These are phyloP conservation scores for Machimus atricapillus DNA, from an alignment of 2,888 invertebrate species.

Conservation along the genomic window DNA sequence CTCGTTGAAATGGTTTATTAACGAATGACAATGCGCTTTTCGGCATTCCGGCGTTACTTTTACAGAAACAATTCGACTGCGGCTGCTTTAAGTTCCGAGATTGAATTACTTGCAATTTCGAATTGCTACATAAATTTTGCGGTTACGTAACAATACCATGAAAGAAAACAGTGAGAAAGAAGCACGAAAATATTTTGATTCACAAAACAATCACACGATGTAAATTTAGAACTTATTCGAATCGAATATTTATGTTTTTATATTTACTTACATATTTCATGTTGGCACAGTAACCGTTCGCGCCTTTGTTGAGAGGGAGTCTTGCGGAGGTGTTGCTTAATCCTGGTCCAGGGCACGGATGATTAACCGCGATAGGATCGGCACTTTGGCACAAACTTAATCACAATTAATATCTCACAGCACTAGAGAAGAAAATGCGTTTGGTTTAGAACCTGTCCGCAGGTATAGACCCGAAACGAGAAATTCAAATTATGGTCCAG, in stretches of 20 bases:
- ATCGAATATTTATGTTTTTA: background rate
- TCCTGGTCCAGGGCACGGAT: background rate
- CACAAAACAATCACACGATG: background rate
- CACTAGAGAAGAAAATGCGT: background rate
- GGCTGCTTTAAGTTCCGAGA: background rate
- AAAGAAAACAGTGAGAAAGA: background rate
- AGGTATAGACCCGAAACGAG: background rate
- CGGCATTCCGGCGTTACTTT: background rate
- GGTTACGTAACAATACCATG: background rate
- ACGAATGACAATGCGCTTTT: background rate
- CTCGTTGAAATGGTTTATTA: background rate
- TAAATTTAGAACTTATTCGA: background rate
- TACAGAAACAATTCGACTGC: background rate
- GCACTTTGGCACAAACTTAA: background rate
- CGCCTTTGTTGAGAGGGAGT: background rate
- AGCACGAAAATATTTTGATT: background rate
- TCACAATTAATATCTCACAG: background rate
- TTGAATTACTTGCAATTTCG: background rate
- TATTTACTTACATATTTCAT: slow-evolving; percentile 33
- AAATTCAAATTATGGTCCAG: background rate
- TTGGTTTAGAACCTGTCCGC: background rate
- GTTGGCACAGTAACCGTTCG: background rate
- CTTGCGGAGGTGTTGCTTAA: background rate
- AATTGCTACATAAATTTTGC: slow-evolving; percentile 2
- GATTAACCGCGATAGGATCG: background rate